phyloP scores from a whole-genome alignment of 2,797 vertebrate genomes.

The Lutjanus argentimaculatus region DNA sequence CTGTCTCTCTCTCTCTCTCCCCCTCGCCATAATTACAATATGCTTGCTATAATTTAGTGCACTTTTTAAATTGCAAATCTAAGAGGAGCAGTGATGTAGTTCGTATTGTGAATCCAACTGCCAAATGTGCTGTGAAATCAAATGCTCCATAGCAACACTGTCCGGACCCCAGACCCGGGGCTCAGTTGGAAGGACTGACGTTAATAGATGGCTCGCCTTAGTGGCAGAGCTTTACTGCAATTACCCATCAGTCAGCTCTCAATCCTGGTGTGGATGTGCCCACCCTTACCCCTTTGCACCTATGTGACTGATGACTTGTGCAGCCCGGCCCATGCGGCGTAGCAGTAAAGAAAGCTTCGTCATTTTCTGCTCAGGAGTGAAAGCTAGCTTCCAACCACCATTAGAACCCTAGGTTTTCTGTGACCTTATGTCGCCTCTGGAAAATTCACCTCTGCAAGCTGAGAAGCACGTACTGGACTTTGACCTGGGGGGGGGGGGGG shows the following conservation, averaged over 20 bases:
- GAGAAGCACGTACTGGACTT: slow-evolving; percentile 58
- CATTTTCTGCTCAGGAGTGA: slow-evolving; percentile 60
- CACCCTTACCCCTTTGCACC: slow-evolving; percentile 54
- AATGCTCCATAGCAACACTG: slow-evolving; percentile 27
- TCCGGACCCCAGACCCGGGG: slow-evolving; percentile 24
- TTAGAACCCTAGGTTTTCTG: slow-evolving; percentile 59
- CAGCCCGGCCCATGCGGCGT: slow-evolving; percentile 58
- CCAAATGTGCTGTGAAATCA: slow-evolving; percentile 63
- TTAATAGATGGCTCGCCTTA: slow-evolving; percentile 68
- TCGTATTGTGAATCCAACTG: slow-evolving; percentile 34
- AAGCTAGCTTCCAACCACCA: slow-evolving; percentile 53
- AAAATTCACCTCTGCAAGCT: slow-evolving; percentile 64
- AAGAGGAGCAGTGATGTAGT: slow-evolving; percentile 21
- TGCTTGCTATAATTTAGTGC: slow-evolving; percentile 24
- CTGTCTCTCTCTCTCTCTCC: background rate
- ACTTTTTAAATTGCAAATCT: slow-evolving; percentile 42
- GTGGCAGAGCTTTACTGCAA: slow-evolving; percentile 63
- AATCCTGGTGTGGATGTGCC: slow-evolving; percentile 61
- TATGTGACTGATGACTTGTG: slow-evolving; percentile 70
- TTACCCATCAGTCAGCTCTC: slow-evolving; percentile 75
- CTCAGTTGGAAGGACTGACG: slow-evolving; percentile 55
- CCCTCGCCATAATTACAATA: slow-evolving; percentile 20
- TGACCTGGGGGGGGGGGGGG: too few species aligned
- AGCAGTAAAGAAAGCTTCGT: slow-evolving; percentile 54
- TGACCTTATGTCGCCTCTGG: slow-evolving; percentile 58